phyloP scores from a whole-genome alignment of 2,113 vertebrate species.

The Sterna hirundo region DNA sequence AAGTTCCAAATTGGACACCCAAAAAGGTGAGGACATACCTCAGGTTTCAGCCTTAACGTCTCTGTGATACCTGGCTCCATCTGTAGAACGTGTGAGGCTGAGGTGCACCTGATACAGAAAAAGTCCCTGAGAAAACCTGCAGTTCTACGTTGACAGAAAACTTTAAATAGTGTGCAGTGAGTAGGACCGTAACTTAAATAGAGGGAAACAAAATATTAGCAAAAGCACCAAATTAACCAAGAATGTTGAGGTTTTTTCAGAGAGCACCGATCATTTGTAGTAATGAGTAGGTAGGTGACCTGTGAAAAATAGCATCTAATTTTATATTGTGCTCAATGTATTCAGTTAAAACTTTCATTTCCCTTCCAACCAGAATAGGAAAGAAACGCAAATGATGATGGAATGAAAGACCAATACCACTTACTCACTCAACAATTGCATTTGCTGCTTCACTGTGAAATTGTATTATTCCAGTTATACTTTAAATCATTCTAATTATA shows the following conservation, averaged over 20 bases:
- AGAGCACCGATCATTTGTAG: background rate
- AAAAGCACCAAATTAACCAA: background rate
- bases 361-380: background rate
- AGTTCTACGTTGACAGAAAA: background rate
- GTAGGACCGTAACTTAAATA: background rate
- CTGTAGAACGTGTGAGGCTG: accelerated
- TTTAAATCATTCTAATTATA: background rate
- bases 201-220: background rate
- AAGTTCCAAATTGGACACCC: background rate
- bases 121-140: background rate
- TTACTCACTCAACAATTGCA: background rate
- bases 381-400: background rate
- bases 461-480: background rate
- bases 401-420: background rate
- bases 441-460: background rate
- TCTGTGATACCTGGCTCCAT: background rate
- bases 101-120: background rate
- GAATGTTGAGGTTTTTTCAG: background rate
- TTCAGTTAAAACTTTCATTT: background rate
- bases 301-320: background rate
- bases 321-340: background rate
- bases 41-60: background rate
- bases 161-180: background rate
- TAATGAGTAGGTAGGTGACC: background rate
- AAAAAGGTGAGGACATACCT: background rate